These are phyloP conservation scores for Elgonia sp. DNA, from an alignment of 2,888 invertebrate species.

Conservation along the genomic window DNA sequence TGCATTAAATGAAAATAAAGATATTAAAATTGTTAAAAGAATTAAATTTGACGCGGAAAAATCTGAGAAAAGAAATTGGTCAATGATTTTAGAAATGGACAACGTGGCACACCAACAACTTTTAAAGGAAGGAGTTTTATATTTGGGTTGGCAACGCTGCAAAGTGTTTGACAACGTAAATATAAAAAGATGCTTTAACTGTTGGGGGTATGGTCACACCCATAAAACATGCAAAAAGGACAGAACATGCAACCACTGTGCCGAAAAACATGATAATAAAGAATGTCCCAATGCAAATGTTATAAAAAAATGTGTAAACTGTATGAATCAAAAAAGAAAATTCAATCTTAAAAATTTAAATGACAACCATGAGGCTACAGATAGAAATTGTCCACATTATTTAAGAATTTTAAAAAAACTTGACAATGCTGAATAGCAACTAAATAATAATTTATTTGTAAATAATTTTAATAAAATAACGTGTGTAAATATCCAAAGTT, in stretches of 20 bases:
- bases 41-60: slow-evolving; percentile 1
- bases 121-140: slow-evolving; percentile 14
- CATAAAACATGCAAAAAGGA: slow-evolving; percentile 47
- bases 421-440: no score
- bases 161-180: slow-evolving; percentile 41
- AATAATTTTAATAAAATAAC: slow-evolving; percentile 54
- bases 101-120: slow-evolving; percentile 22
- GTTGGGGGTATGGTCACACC: slow-evolving; percentile 25
- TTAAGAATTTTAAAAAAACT: no score
- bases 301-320: slow-evolving; percentile 52
- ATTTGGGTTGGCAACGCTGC: slow-evolving; percentile 42
- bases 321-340: slow-evolving; percentile 48
- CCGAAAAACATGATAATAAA: slow-evolving; percentile 41
- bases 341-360: no score
- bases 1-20: slow-evolving; percentile 11
- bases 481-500: no score
- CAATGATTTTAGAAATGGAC: slow-evolving; percentile 35
- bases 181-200: no score
- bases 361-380: slow-evolving; percentile 52
- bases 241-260: slow-evolving; percentile 26
- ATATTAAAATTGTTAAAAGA: slow-evolving; percentile 23
- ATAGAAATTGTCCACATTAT: slow-evolving; percentile 47
- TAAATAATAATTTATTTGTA: slow-evolving; percentile 45
- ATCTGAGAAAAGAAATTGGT: slow-evolving; percentile 9
- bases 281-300: slow-evolving; percentile 18